Evolutionary conservation across 2,888 invertebrate genomes (phyloP).

Genomic region (Ennomos fuscantarius): DNA sequence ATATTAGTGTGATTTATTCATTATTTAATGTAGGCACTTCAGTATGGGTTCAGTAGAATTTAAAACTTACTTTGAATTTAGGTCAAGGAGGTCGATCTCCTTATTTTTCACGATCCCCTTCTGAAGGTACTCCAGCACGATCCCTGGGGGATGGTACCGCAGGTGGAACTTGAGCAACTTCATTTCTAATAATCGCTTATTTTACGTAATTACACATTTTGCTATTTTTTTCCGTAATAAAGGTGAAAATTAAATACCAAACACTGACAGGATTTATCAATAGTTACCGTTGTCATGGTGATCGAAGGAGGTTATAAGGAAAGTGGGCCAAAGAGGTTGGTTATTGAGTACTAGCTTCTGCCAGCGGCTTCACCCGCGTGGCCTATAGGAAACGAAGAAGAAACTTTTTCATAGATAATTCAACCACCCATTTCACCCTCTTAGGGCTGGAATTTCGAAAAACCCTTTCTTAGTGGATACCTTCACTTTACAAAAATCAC

Average conservation of each 20-base stretch:
- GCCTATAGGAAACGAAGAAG: no score
- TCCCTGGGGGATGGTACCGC: conserved; percentile 89
- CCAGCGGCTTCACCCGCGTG: no score
- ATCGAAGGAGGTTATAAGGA: background rate
- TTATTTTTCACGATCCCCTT: conserved; percentile 84
- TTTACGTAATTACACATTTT: conserved; percentile 37
- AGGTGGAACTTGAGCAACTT: conserved; percentile 88
- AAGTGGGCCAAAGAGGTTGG: no score
- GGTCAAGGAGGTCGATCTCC: conserved; percentile 87
- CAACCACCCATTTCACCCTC: no score
- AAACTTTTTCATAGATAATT: no score
- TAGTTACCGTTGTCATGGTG: conserved; percentile 60
- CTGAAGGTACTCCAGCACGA: conserved; percentile 87
- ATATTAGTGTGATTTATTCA: no score
- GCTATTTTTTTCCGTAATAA: conserved; percentile 30
- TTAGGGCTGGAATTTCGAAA: no score
- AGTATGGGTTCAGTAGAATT: no score
- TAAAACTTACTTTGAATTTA: conserved; percentile 83
- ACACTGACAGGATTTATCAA: conserved; percentile 66
- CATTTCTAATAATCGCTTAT: conserved; percentile 69
- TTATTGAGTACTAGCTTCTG: no score
- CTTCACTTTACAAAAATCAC: no score
- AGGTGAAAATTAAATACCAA: conserved; percentile 43
- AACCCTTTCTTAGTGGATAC: no score
- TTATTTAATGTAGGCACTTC: no score